Base-by-base conservation (phyloP, 2,888 invertebrate genomes). In the Cremastinae sp. region DNA sequence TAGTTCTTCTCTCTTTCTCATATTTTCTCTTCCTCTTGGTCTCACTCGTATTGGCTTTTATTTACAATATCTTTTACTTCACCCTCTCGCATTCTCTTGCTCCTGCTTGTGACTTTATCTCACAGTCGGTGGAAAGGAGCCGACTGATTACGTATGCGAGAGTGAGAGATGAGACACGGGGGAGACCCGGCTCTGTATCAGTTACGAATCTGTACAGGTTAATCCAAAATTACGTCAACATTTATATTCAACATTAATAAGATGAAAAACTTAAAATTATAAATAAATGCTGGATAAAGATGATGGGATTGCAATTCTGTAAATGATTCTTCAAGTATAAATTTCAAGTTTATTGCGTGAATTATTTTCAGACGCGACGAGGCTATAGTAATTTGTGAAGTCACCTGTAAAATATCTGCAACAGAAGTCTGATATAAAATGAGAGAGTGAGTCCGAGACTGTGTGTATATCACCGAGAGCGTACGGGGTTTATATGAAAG, bases 121-220 rank as follows among this genome's bases (percentile, higher is more conserved):
- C 79, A 74, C 18, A 28, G 81, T 81, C 81, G 79, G 82, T 82
- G 82, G 81, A 28, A 84, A 85, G 81, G 82, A 80, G 74, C 75
- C 77, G 80, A 78, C 83, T 85, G 84, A 86, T 86, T 86, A 85
- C 82, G 85, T 84, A 86, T 86, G 84, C 85, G 77, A 78, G 79
- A 81, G 81, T 76, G 79, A 81, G 70, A 41, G 56, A 53, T 43
- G 35, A 39, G 35, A 68, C 49, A 43, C 49, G n/a, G 18, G 43
- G 49, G 43, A 64, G 51, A 45, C 47, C 58, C 41, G 51, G 0
- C 56, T 8, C 58, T 69, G 64, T 49, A 7, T 22, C 4, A 43
- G 16, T 16, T n/a, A 18, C 16, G 22, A 12, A 10, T 37, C 35
- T 35, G 10, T 69, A 35, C 39, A 20, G 68, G 18, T 8, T 7